Evolutionary conservation across 2,113 vertebrate species (phyloP).

Genomic region (Tenebrosternarchus preto): DNA sequence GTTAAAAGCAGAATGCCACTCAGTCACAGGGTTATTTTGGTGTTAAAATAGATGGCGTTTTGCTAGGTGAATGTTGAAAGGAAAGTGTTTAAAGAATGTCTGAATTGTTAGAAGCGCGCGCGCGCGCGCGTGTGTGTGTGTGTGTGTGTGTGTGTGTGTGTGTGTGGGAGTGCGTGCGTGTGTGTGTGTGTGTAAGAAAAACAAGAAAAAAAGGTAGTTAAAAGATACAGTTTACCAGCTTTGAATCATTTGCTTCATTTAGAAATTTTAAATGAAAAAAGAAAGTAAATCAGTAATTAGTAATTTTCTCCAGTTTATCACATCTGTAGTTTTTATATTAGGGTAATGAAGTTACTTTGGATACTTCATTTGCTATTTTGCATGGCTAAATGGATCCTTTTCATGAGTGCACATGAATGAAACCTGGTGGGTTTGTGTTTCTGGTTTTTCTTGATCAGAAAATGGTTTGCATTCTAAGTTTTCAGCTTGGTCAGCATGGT

Average conservation of each 20-base stretch:
- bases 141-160: not conserved
- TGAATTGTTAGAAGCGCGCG: no score
- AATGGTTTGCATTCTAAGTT: not conserved
- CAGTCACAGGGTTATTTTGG: not conserved
- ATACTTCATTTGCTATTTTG: no score
- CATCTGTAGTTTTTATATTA: no score
- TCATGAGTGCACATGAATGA: not conserved
- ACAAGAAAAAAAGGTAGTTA: not conserved
- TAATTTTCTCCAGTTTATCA: no score
- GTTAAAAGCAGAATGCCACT: not conserved
- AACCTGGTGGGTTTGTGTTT: not conserved
- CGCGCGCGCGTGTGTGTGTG: no score
- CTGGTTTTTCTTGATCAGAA: not conserved
- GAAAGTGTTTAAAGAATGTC: not conserved
- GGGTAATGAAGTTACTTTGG: no score
- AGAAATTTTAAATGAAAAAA: not conserved
- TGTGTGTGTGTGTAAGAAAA: not conserved
- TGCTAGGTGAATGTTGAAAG: not conserved
- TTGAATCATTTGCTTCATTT: not conserved
- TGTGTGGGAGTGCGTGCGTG: no score
- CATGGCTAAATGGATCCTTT: not conserved
- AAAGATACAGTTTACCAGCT: not conserved
- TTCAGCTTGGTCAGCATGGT: not conserved
- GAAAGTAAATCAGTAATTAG: not conserved
- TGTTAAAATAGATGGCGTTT: no score